Base-by-base conservation (phyloP, 2,888 invertebrate species). In the Macrosoma leucophasiata region DNA sequence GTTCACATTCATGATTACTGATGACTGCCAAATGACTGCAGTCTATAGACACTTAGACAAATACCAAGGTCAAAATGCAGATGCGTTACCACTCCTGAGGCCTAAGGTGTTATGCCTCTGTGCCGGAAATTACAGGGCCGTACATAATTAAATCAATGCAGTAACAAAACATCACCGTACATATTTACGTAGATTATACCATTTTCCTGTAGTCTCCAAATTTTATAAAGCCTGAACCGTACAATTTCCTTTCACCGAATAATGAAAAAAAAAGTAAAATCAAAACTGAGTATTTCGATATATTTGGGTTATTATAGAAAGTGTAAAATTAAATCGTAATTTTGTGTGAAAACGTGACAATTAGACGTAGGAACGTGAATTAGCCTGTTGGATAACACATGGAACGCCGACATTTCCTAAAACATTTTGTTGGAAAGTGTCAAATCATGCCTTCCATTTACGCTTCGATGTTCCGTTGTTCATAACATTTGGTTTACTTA, bases 401-500 rank as follows among this genome's bases (percentile, higher is more conserved):
- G 41, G 46, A 40, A 39, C 45, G 52, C 55, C 61, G 61, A 49
- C 60, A 62, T 73, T 77, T 75, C 68, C 66, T 66, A 77, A 76
- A 81, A 78, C 76, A 78, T 76, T n/a, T 77, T 67, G 68, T 57
- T 57, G 47, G 58, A 81, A 79, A 76, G 64, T 78, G 77, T 70
- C 76, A 61, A 81, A 73, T 84, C 82, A 84, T 79, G 52, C 61
- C 52, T 61, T 81, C 78, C 79, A 81, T 82, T 82, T 78, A 71
- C 68, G 56, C 57, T 56, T 55, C 59, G 58, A 52, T 47, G 36
- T 49, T 37, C 33, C 37, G 57, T 56, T 22, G 41, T 22, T 28
- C 6, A 14, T 19, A 75, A 77, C 74, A 61, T 65, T 75, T 62
- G 49, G 58, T 25, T 33, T 18, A 31, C 21, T 29, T 14, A 25